Conservation (phyloP, 2,797 vertebrate species). For the Babyrousa celebensis region DNA sequence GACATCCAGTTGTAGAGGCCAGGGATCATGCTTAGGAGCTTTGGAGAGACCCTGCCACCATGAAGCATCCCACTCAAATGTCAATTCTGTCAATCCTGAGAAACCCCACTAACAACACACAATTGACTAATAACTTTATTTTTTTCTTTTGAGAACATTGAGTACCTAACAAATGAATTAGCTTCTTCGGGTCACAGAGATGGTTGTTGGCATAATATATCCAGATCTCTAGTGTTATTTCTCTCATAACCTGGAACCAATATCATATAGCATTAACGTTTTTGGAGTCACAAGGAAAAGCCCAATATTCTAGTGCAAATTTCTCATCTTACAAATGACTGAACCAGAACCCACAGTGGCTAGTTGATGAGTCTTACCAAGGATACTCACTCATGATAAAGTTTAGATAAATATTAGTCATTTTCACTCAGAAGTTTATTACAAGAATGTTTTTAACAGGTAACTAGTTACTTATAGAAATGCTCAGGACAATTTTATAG, state of each 20-base stretch:
- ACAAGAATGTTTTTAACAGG: neutral
- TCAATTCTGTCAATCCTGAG: neutral
- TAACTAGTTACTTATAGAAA: neutral
- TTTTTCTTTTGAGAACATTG: neutral
- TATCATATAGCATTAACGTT: neutral
- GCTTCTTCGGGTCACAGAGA: neutral
- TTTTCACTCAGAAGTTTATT: neutral
- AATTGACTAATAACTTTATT: neutral
- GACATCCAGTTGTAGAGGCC: neutral
- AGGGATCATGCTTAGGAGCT: neutral
- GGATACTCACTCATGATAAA: neutral
- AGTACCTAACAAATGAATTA: neutral
- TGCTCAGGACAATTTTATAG: neutral
- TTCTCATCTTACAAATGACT: constrained; percentile 16
- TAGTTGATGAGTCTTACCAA: neutral
- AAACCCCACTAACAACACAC: neutral
- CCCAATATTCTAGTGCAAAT: neutral
- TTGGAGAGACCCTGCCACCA: neutral
- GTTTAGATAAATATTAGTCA: neutral
- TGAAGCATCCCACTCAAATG: neutral
- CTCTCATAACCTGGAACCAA: neutral
- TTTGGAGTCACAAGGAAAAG: neutral
- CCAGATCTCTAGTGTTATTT: neutral
- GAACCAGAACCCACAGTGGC: neutral
- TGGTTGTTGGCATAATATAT: neutral